These are phyloP conservation scores for Dicranocentrus wangi DNA, from an alignment of 2,888 invertebrate genomes.

Conservation along the genomic window DNA sequence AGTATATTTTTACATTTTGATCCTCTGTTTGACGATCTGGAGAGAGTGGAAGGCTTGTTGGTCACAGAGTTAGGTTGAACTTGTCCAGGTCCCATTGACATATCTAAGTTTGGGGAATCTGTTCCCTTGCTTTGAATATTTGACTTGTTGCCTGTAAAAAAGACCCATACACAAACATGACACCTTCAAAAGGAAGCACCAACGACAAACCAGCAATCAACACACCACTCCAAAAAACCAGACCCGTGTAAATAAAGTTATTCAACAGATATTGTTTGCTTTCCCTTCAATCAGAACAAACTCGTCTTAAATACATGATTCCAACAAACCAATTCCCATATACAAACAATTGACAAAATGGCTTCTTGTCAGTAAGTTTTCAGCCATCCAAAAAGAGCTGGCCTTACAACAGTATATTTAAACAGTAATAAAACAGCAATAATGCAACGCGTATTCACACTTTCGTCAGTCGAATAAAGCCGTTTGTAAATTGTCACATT, in stretches of 20 bases:
- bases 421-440: too few species aligned
- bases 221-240: constrained; percentile 27
- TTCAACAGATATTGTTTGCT: constrained; percentile 10
- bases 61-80: constrained; percentile 36
- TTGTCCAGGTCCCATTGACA: constrained; percentile 65
- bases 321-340: neutral
- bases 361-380: neutral
- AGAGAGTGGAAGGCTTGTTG: constrained; percentile 63
- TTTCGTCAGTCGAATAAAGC: too few species aligned
- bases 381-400: neutral
- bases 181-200: constrained; percentile 42
- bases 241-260: constrained; percentile 22
- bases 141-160: constrained; percentile 78
- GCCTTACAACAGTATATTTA: too few species aligned
- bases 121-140: constrained; percentile 74
- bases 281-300: constrained; percentile 32
- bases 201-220: constrained; percentile 31
- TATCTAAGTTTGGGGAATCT: constrained; percentile 70
- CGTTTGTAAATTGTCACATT: too few species aligned
- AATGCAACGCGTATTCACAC: too few species aligned
- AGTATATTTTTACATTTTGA: constrained; percentile 71
- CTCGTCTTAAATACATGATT: neutral
- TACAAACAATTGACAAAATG: neutral
- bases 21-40: constrained; percentile 72
- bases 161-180: constrained; percentile 74